phyloP scores from a whole-genome alignment of 1,140 invertebrate species.

The Argopecten irradians region DNA sequence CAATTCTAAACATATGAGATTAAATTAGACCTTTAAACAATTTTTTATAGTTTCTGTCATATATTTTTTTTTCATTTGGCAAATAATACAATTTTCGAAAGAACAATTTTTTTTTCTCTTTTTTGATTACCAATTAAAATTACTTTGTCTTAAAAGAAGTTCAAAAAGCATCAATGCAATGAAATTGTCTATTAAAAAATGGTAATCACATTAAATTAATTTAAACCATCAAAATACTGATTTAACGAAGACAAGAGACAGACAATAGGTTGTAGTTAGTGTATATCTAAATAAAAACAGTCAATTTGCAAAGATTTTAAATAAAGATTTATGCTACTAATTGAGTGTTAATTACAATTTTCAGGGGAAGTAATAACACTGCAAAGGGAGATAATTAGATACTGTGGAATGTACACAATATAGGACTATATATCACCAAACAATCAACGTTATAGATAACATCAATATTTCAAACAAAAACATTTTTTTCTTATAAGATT shows the following conservation, averaged over 20 bases:
- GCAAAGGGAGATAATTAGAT: no score
- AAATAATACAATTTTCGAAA: no score
- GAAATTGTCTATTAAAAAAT: no score
- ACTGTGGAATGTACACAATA: not conserved
- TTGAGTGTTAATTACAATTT: not conserved
- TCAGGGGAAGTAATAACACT: not conserved
- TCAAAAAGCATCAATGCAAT: no score
- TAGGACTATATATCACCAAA: not conserved
- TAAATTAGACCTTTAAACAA: no score
- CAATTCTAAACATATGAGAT: no score
- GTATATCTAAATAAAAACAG: not conserved
- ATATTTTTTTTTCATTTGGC: no score
- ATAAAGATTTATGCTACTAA: not conserved
- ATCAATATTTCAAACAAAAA: not conserved
- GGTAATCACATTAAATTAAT: no score
- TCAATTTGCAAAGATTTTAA: not conserved
- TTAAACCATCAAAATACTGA: not conserved
- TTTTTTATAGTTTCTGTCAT: no score
- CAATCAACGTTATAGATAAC: not conserved
- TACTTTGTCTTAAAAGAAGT: no score
- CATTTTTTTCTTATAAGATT: not conserved
- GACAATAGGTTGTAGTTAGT: not conserved
- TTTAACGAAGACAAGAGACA: not conserved
- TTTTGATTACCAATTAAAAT: no score
- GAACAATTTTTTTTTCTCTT: no score